phyloP scores from a whole-genome alignment of 35 echinoderm and acorn worm species.

The Nesometra sesokonis region DNA sequence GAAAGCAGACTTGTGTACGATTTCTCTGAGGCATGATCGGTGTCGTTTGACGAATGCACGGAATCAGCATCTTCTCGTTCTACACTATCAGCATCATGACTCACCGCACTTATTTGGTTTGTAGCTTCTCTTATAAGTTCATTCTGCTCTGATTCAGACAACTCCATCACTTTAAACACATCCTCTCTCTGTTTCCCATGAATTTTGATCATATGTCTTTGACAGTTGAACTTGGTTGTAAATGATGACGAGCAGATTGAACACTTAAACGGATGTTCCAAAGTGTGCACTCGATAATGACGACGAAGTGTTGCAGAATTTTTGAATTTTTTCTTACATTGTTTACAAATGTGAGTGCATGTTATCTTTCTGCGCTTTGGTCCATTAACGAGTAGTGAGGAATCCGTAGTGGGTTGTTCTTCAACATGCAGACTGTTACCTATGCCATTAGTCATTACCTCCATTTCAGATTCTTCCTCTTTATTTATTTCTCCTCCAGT shows the following conservation, averaged over 20 bases:
- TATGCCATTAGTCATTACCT: background rate
- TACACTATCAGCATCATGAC: background rate
- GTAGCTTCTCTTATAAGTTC: background rate
- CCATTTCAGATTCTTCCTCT: conserved; percentile 7
- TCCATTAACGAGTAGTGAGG: background rate
- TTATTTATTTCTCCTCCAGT: background rate
- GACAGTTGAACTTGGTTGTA: conserved; percentile 98
- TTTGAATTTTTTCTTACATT: conserved; percentile 91
- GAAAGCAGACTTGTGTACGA: background rate
- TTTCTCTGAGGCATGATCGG: background rate
- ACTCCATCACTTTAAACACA: conserved; percentile 8
- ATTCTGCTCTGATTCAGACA: conserved; percentile 40
- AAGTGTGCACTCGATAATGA: conserved; percentile 67
- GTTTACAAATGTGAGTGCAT: conserved; percentile 29
- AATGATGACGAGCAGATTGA: conserved; percentile 68
- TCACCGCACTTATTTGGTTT: background rate
- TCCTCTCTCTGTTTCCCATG: conserved; percentile 86
- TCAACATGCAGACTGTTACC: background rate
- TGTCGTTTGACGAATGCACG: background rate
- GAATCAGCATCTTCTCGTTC: background rate
- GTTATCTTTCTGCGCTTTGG: background rate
- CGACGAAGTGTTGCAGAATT: conserved; percentile 50
- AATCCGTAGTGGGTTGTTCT: background rate
- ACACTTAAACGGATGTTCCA: conserved; percentile 90
- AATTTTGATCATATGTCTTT: conserved; percentile 91